phyloP scores from a whole-genome alignment of 2,888 invertebrate genomes.

The Opisthograptis luteolata region DNA sequence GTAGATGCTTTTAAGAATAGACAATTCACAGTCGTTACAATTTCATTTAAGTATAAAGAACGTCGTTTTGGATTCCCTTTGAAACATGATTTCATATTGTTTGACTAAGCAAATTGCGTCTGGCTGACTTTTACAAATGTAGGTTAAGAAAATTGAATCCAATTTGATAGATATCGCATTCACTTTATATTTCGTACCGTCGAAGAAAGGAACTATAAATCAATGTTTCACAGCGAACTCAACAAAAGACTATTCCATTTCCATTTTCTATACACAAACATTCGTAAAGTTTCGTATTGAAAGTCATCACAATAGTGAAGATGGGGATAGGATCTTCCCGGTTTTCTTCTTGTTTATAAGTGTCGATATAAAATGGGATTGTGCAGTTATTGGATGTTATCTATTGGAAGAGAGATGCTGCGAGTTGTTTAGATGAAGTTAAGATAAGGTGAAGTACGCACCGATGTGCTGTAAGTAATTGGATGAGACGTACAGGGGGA shows the following conservation, averaged over 20 bases:
- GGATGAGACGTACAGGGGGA: constrained; percentile 65
- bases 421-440: constrained; percentile 72
- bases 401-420: constrained; percentile 47
- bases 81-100: background rate
- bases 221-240: constrained; percentile 41
- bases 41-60: no score
- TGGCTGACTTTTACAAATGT: constrained; percentile 7
- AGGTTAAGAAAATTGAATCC: constrained; percentile 17
- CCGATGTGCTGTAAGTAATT: constrained; percentile 73
- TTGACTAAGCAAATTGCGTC: background rate
- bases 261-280: constrained; percentile 25
- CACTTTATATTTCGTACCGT: constrained; percentile 19
- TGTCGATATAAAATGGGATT: constrained; percentile 64
- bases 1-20: background rate
- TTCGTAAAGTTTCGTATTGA: constrained; percentile 38
- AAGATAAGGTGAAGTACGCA: constrained; percentile 67
- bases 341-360: constrained; percentile 58
- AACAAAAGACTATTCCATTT: constrained; percentile 39
- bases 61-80: background rate
- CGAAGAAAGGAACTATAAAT: constrained; percentile 45
- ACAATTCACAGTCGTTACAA: no score
- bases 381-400: constrained; percentile 40
- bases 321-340: constrained; percentile 43
- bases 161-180: constrained; percentile 11
- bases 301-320: constrained; percentile 43